Conservation (phyloP, 1,140 invertebrate genomes). For the Sipha flava region DNA sequence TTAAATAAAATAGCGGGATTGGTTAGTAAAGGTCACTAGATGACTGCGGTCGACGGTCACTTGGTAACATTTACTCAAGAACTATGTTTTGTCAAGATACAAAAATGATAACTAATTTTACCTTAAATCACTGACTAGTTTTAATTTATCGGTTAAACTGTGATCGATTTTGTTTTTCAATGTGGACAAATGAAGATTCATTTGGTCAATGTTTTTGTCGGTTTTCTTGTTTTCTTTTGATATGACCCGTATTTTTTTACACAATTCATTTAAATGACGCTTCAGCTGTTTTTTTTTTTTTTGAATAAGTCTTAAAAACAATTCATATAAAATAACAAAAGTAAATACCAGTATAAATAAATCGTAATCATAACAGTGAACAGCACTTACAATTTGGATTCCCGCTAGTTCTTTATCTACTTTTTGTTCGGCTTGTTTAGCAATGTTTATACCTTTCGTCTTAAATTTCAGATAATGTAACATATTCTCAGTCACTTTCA, state of each 20-base stretch:
- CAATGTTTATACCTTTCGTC: not conserved
- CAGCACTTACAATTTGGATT: not conserved
- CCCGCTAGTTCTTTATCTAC: not conserved
- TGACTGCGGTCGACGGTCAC: too few relatives aligned
- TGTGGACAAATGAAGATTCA: not conserved
- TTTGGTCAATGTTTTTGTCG: not conserved
- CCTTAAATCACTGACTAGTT: not conserved
- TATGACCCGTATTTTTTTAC: not conserved
- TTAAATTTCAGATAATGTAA: not conserved
- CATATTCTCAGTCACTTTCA: conserved; percentile 11
- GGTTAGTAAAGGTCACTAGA: too few relatives aligned
- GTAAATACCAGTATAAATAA: not conserved
- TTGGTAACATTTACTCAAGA: too few relatives aligned
- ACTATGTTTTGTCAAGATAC: too few relatives aligned
- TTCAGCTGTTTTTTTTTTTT: not conserved
- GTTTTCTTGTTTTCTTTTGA: not conserved
- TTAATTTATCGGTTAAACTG: not conserved
- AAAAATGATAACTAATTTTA: too few relatives aligned
- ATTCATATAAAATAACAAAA: not conserved
- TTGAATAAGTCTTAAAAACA: not conserved
- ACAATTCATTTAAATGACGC: not conserved
- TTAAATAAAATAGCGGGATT: too few relatives aligned
- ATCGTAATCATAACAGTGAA: too few relatives aligned
- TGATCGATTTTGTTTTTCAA: not conserved
- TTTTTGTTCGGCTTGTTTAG: not conserved